Percentiles rank a stretch among this genome's conserved stretches.
These are phyloP conservation scores for Zaprionus davidi DNA, from an alignment of 1,140 invertebrate species.

Conservation along the genomic window DNA sequence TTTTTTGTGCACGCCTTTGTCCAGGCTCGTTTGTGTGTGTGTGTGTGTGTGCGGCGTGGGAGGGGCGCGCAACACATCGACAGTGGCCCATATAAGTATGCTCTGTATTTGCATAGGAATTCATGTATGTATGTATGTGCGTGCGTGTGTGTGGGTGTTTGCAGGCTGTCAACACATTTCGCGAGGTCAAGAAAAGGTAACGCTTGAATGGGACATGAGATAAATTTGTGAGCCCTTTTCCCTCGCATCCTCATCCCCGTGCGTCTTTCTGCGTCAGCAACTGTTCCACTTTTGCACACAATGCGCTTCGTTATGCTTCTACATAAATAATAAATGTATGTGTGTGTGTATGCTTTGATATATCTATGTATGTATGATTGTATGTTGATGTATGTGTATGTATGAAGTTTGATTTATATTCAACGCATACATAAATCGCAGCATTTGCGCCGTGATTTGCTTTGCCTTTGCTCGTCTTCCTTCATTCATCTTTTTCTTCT, in stretches of 20 bases:
- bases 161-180: background rate
- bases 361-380: slow-evolving; percentile 4
- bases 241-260: background rate
- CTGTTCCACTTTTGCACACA: slow-evolving; percentile 1
- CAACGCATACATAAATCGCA: background rate
- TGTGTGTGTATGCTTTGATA: background rate
- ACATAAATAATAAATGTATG: slow-evolving; percentile 7
- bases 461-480: background rate
- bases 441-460: slow-evolving; percentile 2
- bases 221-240: background rate
- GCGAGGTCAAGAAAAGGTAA: slow-evolving; percentile 9
- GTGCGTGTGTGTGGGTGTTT: background rate
- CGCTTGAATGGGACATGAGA: slow-evolving; percentile 1
- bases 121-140: slow-evolving; percentile 4
- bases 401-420: background rate
- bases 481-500: background rate
- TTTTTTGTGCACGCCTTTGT: slow-evolving; percentile 31
- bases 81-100: slow-evolving; percentile 42
- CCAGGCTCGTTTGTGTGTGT: slow-evolving; percentile 5
- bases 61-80: slow-evolving; percentile 5
- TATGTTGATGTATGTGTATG: background rate
- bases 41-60: slow-evolving; percentile 7
- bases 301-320: background rate
- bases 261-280: slow-evolving; percentile 3
- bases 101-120: slow-evolving; percentile 15